phyloP scores from a whole-genome alignment of 2,797 vertebrate genomes.

The Glossophaga mutica region DNA sequence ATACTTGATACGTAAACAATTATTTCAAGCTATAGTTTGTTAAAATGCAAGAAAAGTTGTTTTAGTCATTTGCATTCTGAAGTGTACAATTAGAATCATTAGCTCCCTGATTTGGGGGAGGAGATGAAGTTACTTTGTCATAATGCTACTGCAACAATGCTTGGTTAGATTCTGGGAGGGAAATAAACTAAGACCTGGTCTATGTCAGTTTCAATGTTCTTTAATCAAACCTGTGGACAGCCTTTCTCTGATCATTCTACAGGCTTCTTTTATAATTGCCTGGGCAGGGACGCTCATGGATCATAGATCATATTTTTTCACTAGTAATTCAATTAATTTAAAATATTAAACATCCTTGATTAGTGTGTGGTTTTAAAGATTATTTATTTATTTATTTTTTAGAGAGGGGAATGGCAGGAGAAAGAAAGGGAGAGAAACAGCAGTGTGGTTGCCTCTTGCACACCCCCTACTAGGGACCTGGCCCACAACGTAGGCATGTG shows the following conservation, averaged over 20 bases:
- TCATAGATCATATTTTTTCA: background rate
- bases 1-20: background rate
- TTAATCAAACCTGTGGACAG: background rate
- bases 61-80: background rate
- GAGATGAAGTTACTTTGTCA: background rate
- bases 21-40: background rate
- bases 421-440: background rate
- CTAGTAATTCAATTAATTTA: constrained; percentile 64
- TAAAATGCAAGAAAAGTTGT: background rate
- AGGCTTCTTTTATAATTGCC: background rate
- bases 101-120: background rate
- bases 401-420: background rate
- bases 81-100: background rate
- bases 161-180: constrained; percentile 26
- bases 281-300: constrained; percentile 5
- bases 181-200: background rate
- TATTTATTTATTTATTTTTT: background rate
- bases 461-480: too few species aligned
- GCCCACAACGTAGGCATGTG: too few species aligned
- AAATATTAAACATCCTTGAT: constrained; percentile 44
- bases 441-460: too few species aligned
- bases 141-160: background rate
- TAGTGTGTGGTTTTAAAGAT: constrained; percentile 2
- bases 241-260: background rate
- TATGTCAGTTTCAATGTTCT: background rate